phyloP scores from a whole-genome alignment of 2,888 invertebrate species.

The Spilosoma lubricipeda region DNA sequence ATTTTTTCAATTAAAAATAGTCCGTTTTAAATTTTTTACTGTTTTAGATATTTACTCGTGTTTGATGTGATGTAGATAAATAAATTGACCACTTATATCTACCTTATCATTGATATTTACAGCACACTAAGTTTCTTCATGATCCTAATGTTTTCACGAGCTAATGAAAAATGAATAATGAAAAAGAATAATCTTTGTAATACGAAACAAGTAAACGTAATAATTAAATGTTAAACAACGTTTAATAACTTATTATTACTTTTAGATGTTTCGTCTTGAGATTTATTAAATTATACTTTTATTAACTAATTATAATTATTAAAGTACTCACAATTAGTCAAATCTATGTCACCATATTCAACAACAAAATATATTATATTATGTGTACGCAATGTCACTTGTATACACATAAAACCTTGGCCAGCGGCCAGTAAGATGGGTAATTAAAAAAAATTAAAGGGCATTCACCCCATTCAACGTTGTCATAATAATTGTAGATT shows the following conservation, averaged over 20 bases:
- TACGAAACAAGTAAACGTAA: background rate
- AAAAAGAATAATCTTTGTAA: background rate
- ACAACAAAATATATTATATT: background rate
- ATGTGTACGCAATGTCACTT: conserved; percentile 12
- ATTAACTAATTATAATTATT: background rate
- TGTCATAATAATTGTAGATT: conserved; percentile 33
- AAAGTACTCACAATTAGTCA: background rate
- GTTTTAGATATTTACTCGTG: no score
- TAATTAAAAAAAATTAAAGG: conserved; percentile 48
- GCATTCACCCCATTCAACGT: conserved; percentile 34
- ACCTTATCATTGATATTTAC: background rate
- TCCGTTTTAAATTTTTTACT: no score
- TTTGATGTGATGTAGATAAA: background rate
- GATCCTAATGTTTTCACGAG: background rate
- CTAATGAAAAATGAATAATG: background rate
- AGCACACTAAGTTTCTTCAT: background rate
- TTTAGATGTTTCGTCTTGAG: no score
- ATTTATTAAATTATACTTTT: background rate
- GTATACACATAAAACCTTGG: conserved; percentile 44
- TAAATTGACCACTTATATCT: background rate
- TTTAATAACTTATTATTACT: no score
- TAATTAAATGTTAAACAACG: background rate
- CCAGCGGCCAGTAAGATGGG: conserved; percentile 32
- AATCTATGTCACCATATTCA: background rate
- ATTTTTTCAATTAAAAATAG: no score